These are phyloP conservation scores for Forficula auricularia DNA, from an alignment of 1,140 invertebrate species.

Conservation along the genomic window DNA sequence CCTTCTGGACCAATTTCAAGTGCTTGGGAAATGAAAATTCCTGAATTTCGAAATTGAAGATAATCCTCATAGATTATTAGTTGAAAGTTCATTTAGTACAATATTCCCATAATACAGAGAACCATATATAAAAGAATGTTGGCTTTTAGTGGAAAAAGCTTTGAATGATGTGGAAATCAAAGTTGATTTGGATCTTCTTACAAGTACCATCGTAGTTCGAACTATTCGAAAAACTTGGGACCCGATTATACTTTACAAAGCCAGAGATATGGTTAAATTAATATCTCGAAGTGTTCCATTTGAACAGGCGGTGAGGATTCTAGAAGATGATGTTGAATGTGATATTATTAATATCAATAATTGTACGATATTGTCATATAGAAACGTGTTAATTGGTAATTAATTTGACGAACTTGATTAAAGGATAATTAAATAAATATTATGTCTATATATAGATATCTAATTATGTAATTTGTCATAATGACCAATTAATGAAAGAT, in stretches of 20 bases:
- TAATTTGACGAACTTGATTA: no score
- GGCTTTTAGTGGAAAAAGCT: constrained; percentile 82
- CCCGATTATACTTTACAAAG: constrained; percentile 93
- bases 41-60: constrained; percentile 76
- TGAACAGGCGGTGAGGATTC: constrained; percentile 73
- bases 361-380: no score
- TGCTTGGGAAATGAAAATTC: constrained; percentile 79
- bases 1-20: no score
- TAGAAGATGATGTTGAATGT: constrained; percentile 78
- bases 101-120: constrained; percentile 87
- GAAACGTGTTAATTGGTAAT: no score
- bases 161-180: constrained; percentile 61
- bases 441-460: no score
- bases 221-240: constrained; percentile 98
- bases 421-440: no score
- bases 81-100: constrained; percentile 63
- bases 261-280: constrained; percentile 88
- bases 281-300: constrained; percentile 90
- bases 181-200: constrained; percentile 83
- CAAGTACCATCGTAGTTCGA: constrained; percentile 87
- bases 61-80: constrained; percentile 66
- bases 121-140: constrained; percentile 88
- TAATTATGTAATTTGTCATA: no score
- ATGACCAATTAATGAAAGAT: no score
- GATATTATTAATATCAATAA: constrained; percentile 97